phyloP scores from a whole-genome alignment of 2,113 vertebrate genomes.

The Cygnus buccinator region DNA sequence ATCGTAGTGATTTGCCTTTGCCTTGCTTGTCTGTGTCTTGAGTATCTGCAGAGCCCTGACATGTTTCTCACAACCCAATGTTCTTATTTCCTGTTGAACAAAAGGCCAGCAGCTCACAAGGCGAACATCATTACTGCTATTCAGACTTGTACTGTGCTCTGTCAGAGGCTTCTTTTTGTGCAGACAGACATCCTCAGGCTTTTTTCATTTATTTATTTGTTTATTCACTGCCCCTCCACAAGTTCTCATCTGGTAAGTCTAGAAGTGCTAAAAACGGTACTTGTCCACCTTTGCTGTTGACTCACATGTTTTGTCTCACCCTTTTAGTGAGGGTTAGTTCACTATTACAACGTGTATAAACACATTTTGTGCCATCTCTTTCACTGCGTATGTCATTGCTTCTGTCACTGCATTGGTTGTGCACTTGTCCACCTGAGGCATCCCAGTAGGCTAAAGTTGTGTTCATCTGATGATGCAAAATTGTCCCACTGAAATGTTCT shows the following conservation, averaged over 20 bases:
- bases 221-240: not conserved
- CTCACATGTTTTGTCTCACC: not conserved
- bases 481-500: not conserved
- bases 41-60: not conserved
- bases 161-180: not conserved
- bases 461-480: not conserved
- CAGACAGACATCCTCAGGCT: not conserved
- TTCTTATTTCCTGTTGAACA: not conserved
- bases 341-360: not conserved
- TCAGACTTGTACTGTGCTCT: not conserved
- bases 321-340: not conserved
- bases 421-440: accelerated
- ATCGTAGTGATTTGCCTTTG: not conserved
- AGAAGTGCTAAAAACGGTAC: not conserved
- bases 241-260: not conserved
- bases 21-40: not conserved
- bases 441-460: not conserved
- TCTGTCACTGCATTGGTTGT: not conserved
- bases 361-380: accelerated
- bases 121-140: not conserved
- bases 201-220: not conserved
- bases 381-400: not conserved
- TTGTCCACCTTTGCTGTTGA: not conserved
- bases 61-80: not conserved
- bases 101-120: not conserved